Percentiles rank a stretch among this genome's conserved stretches.
Evolutionary conservation across 1,140 invertebrate genomes (phyloP).

Genomic region (Dendroctonus valens): DNA sequence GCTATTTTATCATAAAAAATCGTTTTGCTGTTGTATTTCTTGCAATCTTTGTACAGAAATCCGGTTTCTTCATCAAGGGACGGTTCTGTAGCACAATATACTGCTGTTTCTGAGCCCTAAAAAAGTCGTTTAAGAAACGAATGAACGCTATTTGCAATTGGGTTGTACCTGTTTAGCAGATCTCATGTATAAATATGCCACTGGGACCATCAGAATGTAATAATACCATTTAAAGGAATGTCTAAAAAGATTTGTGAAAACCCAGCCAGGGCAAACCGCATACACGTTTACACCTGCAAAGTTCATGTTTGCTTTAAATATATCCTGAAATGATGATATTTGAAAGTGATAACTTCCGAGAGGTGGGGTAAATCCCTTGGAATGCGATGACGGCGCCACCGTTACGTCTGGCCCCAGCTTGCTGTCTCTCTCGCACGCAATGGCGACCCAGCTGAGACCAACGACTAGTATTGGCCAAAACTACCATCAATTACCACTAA

Average conservation of each 20-base stretch:
- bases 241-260: slow-evolving; percentile 74
- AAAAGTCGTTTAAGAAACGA: background rate
- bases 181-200: slow-evolving; percentile 69
- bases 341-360: too few species aligned
- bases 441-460: too few species aligned
- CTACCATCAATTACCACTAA: too few species aligned
- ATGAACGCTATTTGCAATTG: background rate
- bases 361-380: too few species aligned
- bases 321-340: too few species aligned
- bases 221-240: slow-evolving; percentile 68
- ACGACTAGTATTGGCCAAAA: too few species aligned
- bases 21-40: slow-evolving; percentile 62
- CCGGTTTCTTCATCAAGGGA: slow-evolving; percentile 63
- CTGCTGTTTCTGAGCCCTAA: slow-evolving; percentile 70
- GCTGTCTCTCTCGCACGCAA: too few species aligned
- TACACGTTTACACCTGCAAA: slow-evolving; percentile 58
- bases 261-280: slow-evolving; percentile 81
- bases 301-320: background rate
- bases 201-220: slow-evolving; percentile 66
- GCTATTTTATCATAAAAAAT: slow-evolving; percentile 61
- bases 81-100: slow-evolving; percentile 72
- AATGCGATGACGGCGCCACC: too few species aligned
- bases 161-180: slow-evolving; percentile 66
- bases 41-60: slow-evolving; percentile 72
- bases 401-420: too few species aligned